Percentiles rank a stretch among this genome's conserved stretches.
Evolutionary conservation across 2,888 invertebrate genomes (phyloP).

Genomic region (Sepiola atlantica): DNA sequence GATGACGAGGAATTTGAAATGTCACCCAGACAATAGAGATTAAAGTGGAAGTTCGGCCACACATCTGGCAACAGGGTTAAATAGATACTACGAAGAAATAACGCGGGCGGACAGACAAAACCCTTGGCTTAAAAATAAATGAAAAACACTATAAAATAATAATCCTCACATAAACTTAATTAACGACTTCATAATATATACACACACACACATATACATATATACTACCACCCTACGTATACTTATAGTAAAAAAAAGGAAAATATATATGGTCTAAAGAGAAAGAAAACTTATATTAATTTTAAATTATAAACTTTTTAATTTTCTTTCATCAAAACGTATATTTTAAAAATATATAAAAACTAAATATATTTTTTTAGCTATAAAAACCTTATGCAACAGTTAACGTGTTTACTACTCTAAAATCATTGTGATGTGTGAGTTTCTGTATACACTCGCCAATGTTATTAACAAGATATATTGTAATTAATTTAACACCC

Average conservation of each 20-base stretch:
- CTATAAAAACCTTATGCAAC: not conserved
- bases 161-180: too few species aligned
- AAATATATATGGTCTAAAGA: too few species aligned
- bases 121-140: not conserved
- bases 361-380: not conserved
- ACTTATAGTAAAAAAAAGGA: not conserved
- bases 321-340: not conserved
- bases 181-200: too few species aligned
- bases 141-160: too few species aligned
- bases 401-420: not conserved
- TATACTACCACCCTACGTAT: too few species aligned
- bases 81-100: not conserved
- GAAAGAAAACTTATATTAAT: not conserved
- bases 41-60: not conserved
- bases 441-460: not conserved
- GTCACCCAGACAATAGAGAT: not conserved
- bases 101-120: not conserved
- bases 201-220: too few species aligned
- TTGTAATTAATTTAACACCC: not conserved
- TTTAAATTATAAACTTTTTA: not conserved
- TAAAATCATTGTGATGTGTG: not conserved
- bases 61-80: constrained; percentile 13
- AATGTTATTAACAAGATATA: not conserved
- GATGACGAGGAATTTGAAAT: not conserved
- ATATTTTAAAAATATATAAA: not conserved